Evolutionary conservation across 2,113 vertebrate species (phyloP).

Genomic region (Glaucomys volans): DNA sequence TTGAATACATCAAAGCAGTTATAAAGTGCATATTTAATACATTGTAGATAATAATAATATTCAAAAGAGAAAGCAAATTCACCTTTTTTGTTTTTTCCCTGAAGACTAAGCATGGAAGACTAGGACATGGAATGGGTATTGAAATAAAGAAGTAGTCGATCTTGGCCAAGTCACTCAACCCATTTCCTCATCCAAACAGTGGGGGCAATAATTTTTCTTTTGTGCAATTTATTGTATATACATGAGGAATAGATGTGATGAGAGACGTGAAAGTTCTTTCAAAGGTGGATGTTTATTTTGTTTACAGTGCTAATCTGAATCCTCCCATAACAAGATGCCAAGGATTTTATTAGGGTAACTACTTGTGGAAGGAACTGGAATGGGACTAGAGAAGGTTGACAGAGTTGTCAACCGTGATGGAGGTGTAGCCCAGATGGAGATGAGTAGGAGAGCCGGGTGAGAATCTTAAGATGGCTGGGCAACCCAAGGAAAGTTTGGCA

Average conservation of each 20-base stretch:
- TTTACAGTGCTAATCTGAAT: neutral
- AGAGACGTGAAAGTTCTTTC: neutral
- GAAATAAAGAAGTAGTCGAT: neutral
- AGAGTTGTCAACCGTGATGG: too few species aligned
- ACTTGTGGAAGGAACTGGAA: neutral
- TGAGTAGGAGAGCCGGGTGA: neutral
- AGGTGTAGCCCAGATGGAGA: neutral
- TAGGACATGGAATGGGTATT: neutral
- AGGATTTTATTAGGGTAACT: neutral
- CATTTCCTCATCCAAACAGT: slow-evolving; percentile 28
- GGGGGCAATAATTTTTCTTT: neutral
- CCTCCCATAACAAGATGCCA: neutral
- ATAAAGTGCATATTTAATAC: neutral
- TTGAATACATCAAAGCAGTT: neutral
- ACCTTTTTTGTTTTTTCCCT: too few species aligned
- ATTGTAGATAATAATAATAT: neutral
- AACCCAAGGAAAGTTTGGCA: neutral
- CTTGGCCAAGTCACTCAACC: neutral
- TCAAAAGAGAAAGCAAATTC: slow-evolving; percentile 38
- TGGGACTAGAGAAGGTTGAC: neutral
- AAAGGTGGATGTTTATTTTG: neutral
- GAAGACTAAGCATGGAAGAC: neutral
- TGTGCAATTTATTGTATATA: slow-evolving; percentile 6
- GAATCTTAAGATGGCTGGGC: neutral
- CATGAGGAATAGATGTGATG: slow-evolving; percentile 9